A percentile compares a stretch with the other conserved stretches of the same genome.
Evolutionary conservation across 2,113 vertebrate species (phyloP).

Genomic region (Dinomys branickii): DNA sequence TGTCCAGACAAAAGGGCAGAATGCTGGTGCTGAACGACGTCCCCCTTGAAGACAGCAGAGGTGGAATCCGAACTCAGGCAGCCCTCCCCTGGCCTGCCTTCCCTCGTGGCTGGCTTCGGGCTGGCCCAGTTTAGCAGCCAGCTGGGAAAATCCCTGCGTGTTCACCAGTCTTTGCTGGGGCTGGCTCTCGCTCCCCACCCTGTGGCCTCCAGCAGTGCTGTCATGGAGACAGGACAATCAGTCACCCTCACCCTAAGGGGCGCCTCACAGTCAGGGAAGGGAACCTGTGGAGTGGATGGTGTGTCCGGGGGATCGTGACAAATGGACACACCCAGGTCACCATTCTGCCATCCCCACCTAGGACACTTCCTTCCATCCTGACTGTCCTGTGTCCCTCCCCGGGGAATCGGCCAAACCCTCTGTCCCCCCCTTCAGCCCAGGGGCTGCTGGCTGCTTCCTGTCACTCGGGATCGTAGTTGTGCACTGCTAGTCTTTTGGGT

Average conservation of each 20-base stretch:
- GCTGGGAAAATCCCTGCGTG: not conserved
- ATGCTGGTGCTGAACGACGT: not conserved
- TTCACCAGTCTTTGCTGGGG: not conserved
- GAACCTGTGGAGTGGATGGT: not conserved
- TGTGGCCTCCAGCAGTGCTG: rapidly evolving
- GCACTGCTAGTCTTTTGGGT: not conserved
- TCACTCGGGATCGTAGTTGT: not conserved
- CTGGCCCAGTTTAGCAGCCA: not conserved
- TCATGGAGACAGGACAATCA: not conserved
- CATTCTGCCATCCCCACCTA: not conserved
- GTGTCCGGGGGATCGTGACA: not conserved
- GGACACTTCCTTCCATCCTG: not conserved
- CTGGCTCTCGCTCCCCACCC: not conserved
- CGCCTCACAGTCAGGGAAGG: not conserved
- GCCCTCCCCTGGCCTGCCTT: not conserved
- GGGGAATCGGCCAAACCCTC: not conserved
- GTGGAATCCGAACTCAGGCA: not conserved
- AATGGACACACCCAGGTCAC: not conserved
- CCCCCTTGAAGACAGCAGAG: not conserved
- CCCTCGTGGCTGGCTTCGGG: not conserved
- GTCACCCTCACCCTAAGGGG: not conserved
- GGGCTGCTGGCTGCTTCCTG: not conserved
- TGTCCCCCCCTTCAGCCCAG: not conserved
- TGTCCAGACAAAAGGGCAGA: not conserved
- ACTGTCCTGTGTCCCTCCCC: not conserved